Evolutionary conservation across 2,888 invertebrate genomes (phyloP), one percentile per base, ranked within the genome.

Genomic region (Junonia oenone): DNA sequence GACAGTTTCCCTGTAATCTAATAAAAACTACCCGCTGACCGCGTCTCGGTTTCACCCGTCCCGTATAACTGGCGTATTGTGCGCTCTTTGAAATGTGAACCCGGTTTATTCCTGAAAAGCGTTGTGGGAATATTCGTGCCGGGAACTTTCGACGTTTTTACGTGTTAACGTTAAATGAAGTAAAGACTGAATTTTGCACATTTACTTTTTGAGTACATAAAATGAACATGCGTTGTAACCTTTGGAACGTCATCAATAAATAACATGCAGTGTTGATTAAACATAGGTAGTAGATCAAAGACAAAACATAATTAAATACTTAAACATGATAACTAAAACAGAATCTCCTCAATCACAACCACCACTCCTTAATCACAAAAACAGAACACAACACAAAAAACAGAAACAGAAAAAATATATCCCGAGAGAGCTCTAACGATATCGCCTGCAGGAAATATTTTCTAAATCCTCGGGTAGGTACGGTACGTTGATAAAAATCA

Each of bases 401-500:
- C n/a, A n/a, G n/a, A n/a, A n/a, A n/a, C n/a, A 33, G 47, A 48
- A 43, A 6, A 43, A 26, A 54, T 48, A 48, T 33, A 29, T 15
- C 13, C 35, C 19, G 31, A 22, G 37, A 48, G 2, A 31, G 40
- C 6, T 22, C 31, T 33, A 48, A 48, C 43, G 48, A 54, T 54
- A 54, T 43, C 15, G 40, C 48, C 38, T 22, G 33, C 40, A 48
- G 47, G 35, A 58, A 43, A 55, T 26, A 55, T 52, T 57, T 52
- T 52, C 60, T 56, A 63, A 62, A 60, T 53, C 51, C 61, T n/a
- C 22, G 33, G 19, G 2, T 11, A 9, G 38, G 31, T 40, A 58
- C 76, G 38, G 31, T 40, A 58, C 76, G 70, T 73, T 71, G 74
- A 76, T 73, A 76, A 78, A 40, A 83, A 78, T 76, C 75, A 73